Evolutionary conservation across 2,113 vertebrate species (phyloP).

Genomic region (Zosterops hypoxanthus): DNA sequence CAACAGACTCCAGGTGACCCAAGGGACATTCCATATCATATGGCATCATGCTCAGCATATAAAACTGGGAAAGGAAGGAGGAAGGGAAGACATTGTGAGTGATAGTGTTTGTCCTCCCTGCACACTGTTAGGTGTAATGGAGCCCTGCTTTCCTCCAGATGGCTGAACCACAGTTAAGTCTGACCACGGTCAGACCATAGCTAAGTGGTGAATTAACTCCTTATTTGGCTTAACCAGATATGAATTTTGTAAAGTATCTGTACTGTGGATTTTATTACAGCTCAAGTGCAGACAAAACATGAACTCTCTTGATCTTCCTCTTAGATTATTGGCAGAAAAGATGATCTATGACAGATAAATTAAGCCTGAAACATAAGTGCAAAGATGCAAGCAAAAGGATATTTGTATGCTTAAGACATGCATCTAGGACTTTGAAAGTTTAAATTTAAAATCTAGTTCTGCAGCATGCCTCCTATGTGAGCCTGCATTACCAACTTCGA

Average conservation of each 20-base stretch:
- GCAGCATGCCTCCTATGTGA: not conserved
- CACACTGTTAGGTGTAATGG: accelerated
- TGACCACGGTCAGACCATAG: no score
- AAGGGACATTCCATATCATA: not conserved
- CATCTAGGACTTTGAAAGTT: not conserved
- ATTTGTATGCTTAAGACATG: not conserved
- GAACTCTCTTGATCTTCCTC: not conserved
- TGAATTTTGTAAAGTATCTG: not conserved
- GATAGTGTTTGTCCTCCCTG: not conserved
- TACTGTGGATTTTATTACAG: not conserved
- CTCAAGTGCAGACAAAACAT: not conserved
- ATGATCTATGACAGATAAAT: not conserved
- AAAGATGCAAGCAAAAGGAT: not conserved
- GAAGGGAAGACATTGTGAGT: accelerated
- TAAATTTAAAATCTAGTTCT: not conserved
- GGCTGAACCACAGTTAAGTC: not conserved
- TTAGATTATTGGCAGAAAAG: not conserved
- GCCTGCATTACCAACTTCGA: not conserved
- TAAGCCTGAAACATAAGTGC: not conserved
- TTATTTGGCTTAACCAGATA: not conserved
- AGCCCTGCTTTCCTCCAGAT: not conserved
- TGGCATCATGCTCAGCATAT: not conserved
- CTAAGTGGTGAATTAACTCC: not conserved
- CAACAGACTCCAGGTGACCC: not conserved
- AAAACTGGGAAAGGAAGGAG: not conserved